Evolutionary conservation across 2,888 invertebrate species (phyloP), one percentile per base, ranked within the genome.

Genomic region (Balanococcus diminutus): DNA sequence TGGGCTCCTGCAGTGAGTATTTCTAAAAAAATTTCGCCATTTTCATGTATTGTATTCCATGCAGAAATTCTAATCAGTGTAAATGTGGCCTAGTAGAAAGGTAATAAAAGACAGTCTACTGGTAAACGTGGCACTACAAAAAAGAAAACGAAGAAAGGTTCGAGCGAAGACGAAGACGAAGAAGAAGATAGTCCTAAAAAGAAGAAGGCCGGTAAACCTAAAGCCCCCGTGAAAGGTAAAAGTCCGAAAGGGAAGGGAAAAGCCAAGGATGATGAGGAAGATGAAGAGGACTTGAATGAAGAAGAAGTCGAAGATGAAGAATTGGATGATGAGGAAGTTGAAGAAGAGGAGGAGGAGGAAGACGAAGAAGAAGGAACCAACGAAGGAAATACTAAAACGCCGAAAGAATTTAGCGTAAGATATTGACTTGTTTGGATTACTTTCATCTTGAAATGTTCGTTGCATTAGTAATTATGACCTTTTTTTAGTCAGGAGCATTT

Each of bases 401-500:
- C 87, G 8, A 88, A 88, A 86, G 87, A 88, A 82, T 88, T 88
- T 39, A 88, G 88, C 25, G 88, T 88, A 87, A 88, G 87, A 39
- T 4, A 2, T 36, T 36, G 32, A 9, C 0, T 32, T 6, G n/a
- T 51, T 19, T 19, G n/a, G 11, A 51, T 19, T 5, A 51, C 8
- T 4, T 36, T 4, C 8, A 6, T 6, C 8, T 6, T 5, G 51
- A n/a, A 39, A 81, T 0, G 51, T 39, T 51, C 16, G 1, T 32
- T 11, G 22, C n/a, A 19, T 82, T 72, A 84, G 79, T 56, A 61
- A n/a, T 87, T 88, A 36, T 36, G 36, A 8, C 8, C 88, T 87
- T 81, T 81, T 90, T 90, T 39, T 90, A 93, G 93, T 92, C 92
- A 88, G 93, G 93, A 87, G 92, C 92, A 89, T 94, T 93, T 91